A percentile compares a stretch with the other conserved stretches of the same genome.
Evolutionary conservation across 2,888 invertebrate genomes (phyloP).

Genomic region (Cheilosia urbana): DNA sequence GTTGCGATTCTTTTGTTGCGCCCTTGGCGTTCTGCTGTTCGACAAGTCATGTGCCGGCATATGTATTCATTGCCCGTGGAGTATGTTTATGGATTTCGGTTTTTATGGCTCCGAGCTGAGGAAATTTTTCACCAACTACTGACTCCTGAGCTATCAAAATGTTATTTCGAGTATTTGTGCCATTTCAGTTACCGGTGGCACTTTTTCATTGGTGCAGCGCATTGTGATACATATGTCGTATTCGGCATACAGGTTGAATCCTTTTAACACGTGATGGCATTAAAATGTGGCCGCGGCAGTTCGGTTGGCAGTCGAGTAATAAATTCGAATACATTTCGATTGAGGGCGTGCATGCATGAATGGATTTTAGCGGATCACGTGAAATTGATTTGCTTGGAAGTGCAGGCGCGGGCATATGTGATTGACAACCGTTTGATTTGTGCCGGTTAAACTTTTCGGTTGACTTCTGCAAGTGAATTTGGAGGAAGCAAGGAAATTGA

Average conservation of each 20-base stretch:
- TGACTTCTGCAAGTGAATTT: no score
- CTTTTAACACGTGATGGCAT: conserved; percentile 51
- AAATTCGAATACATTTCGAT: conserved; percentile 42
- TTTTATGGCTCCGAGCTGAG: conserved; percentile 53
- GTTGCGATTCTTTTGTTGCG: conserved; percentile 67
- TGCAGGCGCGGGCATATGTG: not conserved
- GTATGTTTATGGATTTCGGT: conserved; percentile 67
- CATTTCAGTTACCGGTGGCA: not conserved
- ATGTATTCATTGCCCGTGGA: conserved; percentile 60
- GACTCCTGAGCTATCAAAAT: conserved; percentile 52
- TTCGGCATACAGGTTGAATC: conserved; percentile 15
- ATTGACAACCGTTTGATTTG: conserved; percentile 3
- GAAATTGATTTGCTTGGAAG: conserved; percentile 41
- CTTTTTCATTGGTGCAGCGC: conserved; percentile 22
- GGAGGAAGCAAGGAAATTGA: no score
- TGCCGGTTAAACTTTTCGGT: no score
- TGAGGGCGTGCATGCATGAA: conserved; percentile 23
- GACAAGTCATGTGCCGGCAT: conserved; percentile 45
- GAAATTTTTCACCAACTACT: conserved; percentile 40
- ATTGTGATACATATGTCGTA: not conserved
- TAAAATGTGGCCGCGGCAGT: conserved; percentile 27
- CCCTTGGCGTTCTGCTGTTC: conserved; percentile 43
- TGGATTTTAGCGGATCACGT: conserved; percentile 36
- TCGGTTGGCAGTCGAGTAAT: conserved; percentile 15
- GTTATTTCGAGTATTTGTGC: conserved; percentile 41